Evolutionary conservation across 2,797 vertebrate species (phyloP), one percentile per base, ranked within the genome.

Genomic region (Tapirus indicus): DNA sequence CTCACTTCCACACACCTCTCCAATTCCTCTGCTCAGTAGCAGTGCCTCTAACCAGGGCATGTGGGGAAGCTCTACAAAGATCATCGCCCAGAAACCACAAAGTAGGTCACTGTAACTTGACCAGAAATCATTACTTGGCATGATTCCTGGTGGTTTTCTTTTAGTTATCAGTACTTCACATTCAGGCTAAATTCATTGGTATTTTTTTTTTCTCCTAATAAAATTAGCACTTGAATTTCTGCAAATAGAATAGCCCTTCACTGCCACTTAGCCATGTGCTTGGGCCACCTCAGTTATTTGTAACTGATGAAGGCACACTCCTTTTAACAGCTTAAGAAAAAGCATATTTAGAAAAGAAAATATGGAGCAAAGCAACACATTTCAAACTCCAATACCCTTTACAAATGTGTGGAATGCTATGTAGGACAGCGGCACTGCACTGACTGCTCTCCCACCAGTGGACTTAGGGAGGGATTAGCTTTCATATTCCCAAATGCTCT

Each of bases 141-240:
- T 38, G 60, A 87, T 23, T 71, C 52, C 86, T 80, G 35, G 49
- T 44, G 69, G 52, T 32, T 47, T 75, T 85, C 29, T 49, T 68
- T 85, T 74, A 88, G 71, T 35, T 38, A 52, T 66, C 52, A 38
- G 54, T 41, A 91, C 32, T 72, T 95, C 78, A 49, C n/a, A 38
- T 49, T 71, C n/a, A 52, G 17, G 29, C 47, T 92, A 69, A 86
- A 97, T 87, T 86, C 35, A 96, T 72, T 21, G 69, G 47, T 78
- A 29, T 23, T 35, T 49, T 27, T 27, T 27, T 89, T 94, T 62
- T 32, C 62, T 75, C 21, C n/a, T 66, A 79, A 88, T 72, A 90
- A 87, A 86, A 66, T 60, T 32, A 89, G 9, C 32, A 3, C 79
- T 94, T 91, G 27, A 85, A 23, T 72, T 80, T 93, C 29, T 66